phyloP scores from a whole-genome alignment of 2,888 invertebrate species.

The Steromphala cineraria region DNA sequence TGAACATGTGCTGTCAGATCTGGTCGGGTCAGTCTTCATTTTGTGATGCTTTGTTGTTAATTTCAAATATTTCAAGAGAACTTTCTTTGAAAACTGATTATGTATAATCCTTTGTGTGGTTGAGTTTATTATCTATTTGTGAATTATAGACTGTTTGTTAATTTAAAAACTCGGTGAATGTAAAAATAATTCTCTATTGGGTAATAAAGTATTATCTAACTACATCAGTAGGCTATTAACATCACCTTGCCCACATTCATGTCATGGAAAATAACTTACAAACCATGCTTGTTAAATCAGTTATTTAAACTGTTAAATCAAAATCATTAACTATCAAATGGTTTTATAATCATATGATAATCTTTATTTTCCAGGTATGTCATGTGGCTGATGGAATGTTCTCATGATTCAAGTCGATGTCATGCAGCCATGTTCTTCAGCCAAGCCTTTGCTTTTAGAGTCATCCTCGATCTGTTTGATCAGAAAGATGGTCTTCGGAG shows the following conservation, averaged over 20 bases:
- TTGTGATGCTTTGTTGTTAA: not conserved
- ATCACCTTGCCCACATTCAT: too few relatives aligned
- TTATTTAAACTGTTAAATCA: not conserved
- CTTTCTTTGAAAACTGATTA: not conserved
- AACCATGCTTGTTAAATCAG: too few relatives aligned
- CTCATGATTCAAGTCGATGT: conserved; percentile 97
- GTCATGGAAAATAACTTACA: too few relatives aligned
- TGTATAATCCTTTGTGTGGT: not conserved
- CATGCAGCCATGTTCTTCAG: conserved; percentile 99
- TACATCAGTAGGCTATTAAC: too few relatives aligned
- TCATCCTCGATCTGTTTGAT: conserved; percentile 96
- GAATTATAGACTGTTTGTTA: too few relatives aligned
- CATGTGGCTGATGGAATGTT: conserved; percentile 95
- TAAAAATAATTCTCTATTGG: too few relatives aligned
- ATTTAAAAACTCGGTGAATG: too few relatives aligned
- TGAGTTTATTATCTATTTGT: not conserved
- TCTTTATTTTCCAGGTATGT: conserved; percentile 82
- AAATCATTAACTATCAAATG: not conserved
- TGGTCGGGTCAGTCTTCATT: conserved; percentile 81
- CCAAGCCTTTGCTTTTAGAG: conserved; percentile 92
- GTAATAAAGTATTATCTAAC: too few relatives aligned
- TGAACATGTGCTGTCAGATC: conserved; percentile 84
- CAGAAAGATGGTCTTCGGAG: conserved; percentile 93
- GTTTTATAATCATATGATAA: not conserved
- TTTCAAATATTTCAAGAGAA: not conserved